Percentiles rank a stretch among this genome's conserved stretches.
phyloP scores from a whole-genome alignment of 2,888 invertebrate genomes.

The Meloe dianella region DNA sequence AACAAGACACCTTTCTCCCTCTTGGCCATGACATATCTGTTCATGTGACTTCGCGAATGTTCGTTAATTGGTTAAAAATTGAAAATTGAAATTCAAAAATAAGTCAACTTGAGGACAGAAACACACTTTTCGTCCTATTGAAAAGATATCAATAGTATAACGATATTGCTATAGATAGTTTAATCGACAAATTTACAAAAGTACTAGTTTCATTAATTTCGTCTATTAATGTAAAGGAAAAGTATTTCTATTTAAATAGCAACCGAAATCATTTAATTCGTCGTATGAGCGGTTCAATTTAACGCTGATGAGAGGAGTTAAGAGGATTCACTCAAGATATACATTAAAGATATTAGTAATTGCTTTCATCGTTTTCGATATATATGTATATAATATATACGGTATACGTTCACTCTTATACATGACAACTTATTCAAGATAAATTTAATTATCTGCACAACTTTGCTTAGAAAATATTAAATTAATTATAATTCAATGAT shows the following conservation, averaged over 20 bases:
- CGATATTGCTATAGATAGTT: not conserved
- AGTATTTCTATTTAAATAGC: conserved; percentile 3
- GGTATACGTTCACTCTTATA: conserved; percentile 22
- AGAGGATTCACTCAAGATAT: conserved; percentile 30
- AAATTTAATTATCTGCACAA: conserved; percentile 29
- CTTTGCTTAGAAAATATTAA: conserved; percentile 13
- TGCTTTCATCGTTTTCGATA: conserved; percentile 28
- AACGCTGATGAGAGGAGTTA: conserved; percentile 22
- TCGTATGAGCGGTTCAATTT: conserved; percentile 21
- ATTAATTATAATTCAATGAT: conserved; percentile 2
- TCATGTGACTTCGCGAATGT: no score
- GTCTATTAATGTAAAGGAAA: not conserved
- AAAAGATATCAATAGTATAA: no score
- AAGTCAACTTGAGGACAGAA: no score
- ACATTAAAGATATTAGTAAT: conserved; percentile 31
- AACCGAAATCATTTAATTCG: conserved; percentile 20
- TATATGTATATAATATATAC: conserved; percentile 13
- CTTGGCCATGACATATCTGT: no score
- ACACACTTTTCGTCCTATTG: no score
- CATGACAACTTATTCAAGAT: conserved; percentile 26
- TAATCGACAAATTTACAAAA: conserved; percentile 20
- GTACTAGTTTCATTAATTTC: conserved; percentile 1
- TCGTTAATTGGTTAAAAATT: no score
- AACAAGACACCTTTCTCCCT: no score
- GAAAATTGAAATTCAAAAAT: no score